These are phyloP conservation scores for Drosophila mayaguana DNA, from an alignment of 2,888 invertebrate species.

Conservation along the genomic window DNA sequence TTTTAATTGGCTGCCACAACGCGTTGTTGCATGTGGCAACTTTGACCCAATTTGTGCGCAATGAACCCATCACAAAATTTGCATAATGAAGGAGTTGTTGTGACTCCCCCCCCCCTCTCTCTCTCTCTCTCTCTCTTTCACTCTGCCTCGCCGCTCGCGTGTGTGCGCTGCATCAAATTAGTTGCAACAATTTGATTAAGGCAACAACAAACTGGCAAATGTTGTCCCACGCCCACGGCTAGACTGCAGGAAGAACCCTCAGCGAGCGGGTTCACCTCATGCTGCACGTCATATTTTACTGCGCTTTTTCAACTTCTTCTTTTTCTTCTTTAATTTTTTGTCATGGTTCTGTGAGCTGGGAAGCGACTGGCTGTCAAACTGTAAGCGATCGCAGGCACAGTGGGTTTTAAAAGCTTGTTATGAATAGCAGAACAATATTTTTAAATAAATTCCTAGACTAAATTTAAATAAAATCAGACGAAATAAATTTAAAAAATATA, in stretches of 20 bases:
- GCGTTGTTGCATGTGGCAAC: slow-evolving; percentile 53
- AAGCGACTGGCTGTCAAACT: slow-evolving; percentile 45
- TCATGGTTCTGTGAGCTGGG: slow-evolving; percentile 48
- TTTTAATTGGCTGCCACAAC: slow-evolving; percentile 44
- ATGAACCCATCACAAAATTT: slow-evolving; percentile 62
- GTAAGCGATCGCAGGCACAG: slow-evolving; percentile 30
- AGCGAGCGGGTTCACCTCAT: slow-evolving; percentile 33
- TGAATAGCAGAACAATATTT: too few species aligned
- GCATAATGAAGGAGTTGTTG: slow-evolving; percentile 52
- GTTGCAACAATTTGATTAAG: slow-evolving; percentile 65
- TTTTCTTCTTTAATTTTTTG: slow-evolving; percentile 8
- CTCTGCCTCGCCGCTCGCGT: slow-evolving; percentile 2
- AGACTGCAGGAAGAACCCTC: slow-evolving; percentile 22
- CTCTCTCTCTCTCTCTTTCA: background rate
- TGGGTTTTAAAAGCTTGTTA: background rate
- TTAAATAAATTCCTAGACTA: too few species aligned
- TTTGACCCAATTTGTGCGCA: slow-evolving; percentile 73
- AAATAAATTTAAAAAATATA: too few species aligned
- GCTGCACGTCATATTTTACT: slow-evolving; percentile 34
- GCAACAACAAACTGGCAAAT: slow-evolving; percentile 22
- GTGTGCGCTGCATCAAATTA: slow-evolving; percentile 65
- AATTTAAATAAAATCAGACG: too few species aligned
- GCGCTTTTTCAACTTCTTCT: background rate
- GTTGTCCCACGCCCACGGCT: slow-evolving; percentile 70
- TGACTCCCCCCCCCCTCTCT: background rate